Evolutionary conservation across 2,113 vertebrate species (phyloP), one percentile per base, ranked within the genome.

Genomic region (Bujurquina vittata): DNA sequence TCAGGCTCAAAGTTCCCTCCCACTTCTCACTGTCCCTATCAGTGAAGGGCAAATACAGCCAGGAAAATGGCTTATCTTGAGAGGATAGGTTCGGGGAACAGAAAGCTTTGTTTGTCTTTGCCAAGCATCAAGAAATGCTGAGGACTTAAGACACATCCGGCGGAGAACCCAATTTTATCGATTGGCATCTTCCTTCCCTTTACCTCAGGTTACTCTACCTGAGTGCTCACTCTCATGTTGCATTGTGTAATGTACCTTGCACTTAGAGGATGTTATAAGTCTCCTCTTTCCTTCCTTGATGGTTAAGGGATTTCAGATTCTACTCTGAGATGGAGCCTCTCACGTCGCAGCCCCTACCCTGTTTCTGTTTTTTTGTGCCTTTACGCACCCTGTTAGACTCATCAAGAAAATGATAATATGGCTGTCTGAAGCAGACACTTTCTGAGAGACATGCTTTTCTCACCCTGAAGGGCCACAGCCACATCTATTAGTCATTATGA

Each of bases 31-130:
- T 4, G 56, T 49, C 22, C 61, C 79, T 62, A 83, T 91, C 88
- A 83, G 81, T 15, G 69, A 63, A 81, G 77, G 81, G 77, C 77
- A 90, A 89, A 90, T 58, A 81, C 52, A 79, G 82, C 84, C 67
- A 84, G 52, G 81, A 75, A 88, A 79, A 22, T 1, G 54, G 55
- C 82, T 93, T 92, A 91, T 92, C 92, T 81, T 20, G 11, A 77
- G 88, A 75, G 87, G 77, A 86, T 86, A 81, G 80, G 22, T 79
- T 87, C 35, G 12, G 73, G 86, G 81, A 84, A 84, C 29, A 12
- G 72, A 62, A 69, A 74, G 83, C 62, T 78, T 40, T 83, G 75
- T 87, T 80, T 87, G 79, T 86, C 77, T 87, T 87, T 87, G 87
- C 86, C 83, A 84, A 87, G 90, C 79, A 85, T 63, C 62, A 15